Evolutionary conservation across 1,140 invertebrate species (phyloP).

Genomic region (Aphelinus certus): DNA sequence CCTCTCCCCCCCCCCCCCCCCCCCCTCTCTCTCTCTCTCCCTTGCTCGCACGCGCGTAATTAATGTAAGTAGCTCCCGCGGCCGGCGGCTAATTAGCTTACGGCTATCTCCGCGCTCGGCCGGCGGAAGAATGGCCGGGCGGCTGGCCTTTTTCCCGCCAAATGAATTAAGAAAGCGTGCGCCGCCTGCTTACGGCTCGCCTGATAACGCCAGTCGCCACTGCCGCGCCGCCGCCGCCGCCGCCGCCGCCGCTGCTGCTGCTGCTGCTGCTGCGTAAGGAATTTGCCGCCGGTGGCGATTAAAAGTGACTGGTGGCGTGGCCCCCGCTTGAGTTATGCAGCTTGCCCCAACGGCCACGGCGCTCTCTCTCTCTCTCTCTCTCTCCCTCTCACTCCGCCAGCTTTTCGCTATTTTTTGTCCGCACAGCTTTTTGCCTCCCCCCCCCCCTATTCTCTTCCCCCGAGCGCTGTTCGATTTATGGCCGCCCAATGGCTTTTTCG

Average conservation of each 20-base stretch:
- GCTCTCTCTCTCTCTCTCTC: no score
- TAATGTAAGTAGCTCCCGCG: conserved; percentile 14
- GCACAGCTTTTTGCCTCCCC: no score
- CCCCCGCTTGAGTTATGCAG: conserved; percentile 1
- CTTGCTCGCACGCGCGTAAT: not conserved
- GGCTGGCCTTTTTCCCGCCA: not conserved
- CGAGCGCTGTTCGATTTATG: no score
- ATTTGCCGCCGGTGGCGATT: not conserved
- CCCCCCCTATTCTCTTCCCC: no score
- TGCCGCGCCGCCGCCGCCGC: not conserved
- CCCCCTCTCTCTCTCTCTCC: not conserved
- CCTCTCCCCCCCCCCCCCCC: not conserved
- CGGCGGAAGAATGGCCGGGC: not conserved
- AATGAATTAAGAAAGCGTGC: conserved; percentile 20
- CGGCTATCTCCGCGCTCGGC: conserved; percentile 7
- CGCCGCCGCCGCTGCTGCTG: no score
- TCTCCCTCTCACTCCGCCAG: no score
- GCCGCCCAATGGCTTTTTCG: no score
- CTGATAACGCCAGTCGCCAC: conserved; percentile 3
- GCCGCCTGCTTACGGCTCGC: conserved; percentile 4
- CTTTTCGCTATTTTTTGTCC: no score
- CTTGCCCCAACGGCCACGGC: no score
- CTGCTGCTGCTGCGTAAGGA: not conserved
- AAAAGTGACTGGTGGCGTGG: conserved; percentile 6
- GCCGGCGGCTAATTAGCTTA: conserved; percentile 1